Conservation (phyloP, 2,888 invertebrate species). For the Eueremaeus valkanovi region DNA sequence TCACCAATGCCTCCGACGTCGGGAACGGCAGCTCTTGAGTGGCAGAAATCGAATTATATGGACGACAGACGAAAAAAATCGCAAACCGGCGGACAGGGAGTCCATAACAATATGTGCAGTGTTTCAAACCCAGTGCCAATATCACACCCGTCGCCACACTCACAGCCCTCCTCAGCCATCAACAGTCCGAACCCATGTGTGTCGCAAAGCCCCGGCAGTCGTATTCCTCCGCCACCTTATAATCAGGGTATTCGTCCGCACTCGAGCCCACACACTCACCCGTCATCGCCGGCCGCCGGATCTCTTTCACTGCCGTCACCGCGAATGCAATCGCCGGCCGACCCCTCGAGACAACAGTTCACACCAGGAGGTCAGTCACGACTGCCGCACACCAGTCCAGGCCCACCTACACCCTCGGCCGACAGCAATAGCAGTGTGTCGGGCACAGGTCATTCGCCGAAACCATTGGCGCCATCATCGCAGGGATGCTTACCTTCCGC, state of each 20-base stretch:
- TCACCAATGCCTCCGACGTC: conserved; percentile 43
- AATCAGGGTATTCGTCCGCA: conserved; percentile 67
- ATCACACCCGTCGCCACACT: conserved; percentile 42
- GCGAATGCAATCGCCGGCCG: conserved; percentile 59
- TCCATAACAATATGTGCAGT: background rate
- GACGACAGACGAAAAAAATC: conserved; percentile 62
- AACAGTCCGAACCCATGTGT: conserved; percentile 48
- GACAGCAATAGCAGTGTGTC: conserved; percentile 40
- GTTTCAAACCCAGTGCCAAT: background rate
- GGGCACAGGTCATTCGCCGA: conserved; percentile 37
- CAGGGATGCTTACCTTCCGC: conserved; percentile 11
- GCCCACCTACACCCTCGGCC: conserved; percentile 46
- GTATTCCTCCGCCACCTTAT: conserved; percentile 68
- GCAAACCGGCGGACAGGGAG: conserved; percentile 40
- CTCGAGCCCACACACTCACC: conserved; percentile 69
- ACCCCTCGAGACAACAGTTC: conserved; percentile 12
- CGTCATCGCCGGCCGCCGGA: conserved; percentile 59
- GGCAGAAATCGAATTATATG: conserved; percentile 84
- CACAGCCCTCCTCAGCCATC: conserved; percentile 44
- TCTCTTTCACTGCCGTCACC: conserved; percentile 71
- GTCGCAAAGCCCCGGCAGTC: conserved; percentile 48
- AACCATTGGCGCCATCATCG: conserved; percentile 11
- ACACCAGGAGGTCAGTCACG: conserved; percentile 41
- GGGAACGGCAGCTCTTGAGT: conserved; percentile 69
- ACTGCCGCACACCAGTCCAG: conserved; percentile 44